Conservation (phyloP, 2,797 vertebrate genomes). For the Xenopus petersii region DNA sequence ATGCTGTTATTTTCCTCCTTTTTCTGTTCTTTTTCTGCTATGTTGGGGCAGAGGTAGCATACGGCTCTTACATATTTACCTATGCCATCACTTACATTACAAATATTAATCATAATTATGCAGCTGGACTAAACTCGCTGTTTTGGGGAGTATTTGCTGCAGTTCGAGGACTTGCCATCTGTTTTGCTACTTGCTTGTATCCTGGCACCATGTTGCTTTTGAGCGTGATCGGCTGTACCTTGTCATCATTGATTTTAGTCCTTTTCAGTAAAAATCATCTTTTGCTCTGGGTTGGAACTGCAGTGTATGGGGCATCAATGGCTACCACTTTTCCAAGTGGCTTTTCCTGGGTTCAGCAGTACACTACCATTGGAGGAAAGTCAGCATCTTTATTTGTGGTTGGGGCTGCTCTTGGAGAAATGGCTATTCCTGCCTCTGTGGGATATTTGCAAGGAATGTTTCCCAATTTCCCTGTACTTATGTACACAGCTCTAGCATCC, state of each 20-base stretch:
- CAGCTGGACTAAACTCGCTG: constrained; percentile 81
- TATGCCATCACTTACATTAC: constrained; percentile 63
- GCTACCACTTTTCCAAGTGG: constrained; percentile 88
- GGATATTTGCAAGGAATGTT: constrained; percentile 76
- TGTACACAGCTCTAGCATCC: constrained; percentile 72
- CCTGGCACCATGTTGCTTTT: constrained; percentile 85
- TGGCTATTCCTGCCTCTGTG: constrained; percentile 78
- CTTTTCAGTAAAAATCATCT: constrained; percentile 63
- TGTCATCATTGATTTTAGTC: constrained; percentile 73
- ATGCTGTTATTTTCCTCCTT: constrained; percentile 72
- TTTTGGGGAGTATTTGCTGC: constrained; percentile 87
- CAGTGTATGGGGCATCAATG: constrained; percentile 84
- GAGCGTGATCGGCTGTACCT: constrained; percentile 71
- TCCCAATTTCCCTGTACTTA: constrained; percentile 69
- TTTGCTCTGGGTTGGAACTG: constrained; percentile 75
- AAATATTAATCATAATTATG: constrained; percentile 67
- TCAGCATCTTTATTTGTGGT: constrained; percentile 78
- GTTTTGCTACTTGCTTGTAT: constrained; percentile 74
- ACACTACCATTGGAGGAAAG: constrained; percentile 76
- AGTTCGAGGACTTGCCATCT: constrained; percentile 78
- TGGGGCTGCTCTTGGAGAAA: constrained; percentile 84
- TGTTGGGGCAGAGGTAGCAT: constrained; percentile 87
- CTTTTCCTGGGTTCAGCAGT: constrained; percentile 90
- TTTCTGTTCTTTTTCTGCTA: constrained; percentile 88
- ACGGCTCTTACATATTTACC: constrained; percentile 86